These are phyloP conservation scores for Oasisia sp. DNA, from an alignment of 2,888 invertebrate genomes.

Conservation along the genomic window DNA sequence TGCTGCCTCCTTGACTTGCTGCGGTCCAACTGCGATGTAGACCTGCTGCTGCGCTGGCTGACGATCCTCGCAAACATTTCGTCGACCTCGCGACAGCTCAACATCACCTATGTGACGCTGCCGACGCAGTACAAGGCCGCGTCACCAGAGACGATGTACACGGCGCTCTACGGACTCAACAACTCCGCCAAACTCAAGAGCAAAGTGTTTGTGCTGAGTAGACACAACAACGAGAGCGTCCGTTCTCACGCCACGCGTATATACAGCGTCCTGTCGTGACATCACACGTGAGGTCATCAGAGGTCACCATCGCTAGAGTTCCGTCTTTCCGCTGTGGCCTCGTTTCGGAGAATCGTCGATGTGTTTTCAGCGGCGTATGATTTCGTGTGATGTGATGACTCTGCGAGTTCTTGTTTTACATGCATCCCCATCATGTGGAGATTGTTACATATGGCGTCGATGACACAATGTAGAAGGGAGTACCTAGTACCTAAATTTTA, in stretches of 20 bases:
- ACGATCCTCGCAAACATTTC: conserved; percentile 70
- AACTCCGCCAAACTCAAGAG: conserved; percentile 49
- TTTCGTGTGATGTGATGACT: not conserved
- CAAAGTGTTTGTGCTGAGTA: conserved; percentile 58
- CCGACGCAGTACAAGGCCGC: conserved; percentile 69
- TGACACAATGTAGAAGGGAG: not conserved
- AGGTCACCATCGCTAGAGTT: not conserved
- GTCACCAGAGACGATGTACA: conserved; percentile 70
- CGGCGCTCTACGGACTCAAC: conserved; percentile 53
- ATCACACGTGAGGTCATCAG: not conserved
- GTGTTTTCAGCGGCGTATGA: not conserved
- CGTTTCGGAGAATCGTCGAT: not conserved
- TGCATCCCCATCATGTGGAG: not conserved
- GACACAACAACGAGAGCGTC: conserved; percentile 54
- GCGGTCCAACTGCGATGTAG: conserved; percentile 65
- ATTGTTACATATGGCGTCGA: not conserved
- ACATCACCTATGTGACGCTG: conserved; percentile 67
- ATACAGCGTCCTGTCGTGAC: conserved; percentile 41
- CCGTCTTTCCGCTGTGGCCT: not conserved
- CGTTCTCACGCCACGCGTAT: conserved; percentile 54
- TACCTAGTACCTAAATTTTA: not conserved
- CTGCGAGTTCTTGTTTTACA: not conserved
- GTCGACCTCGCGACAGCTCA: conserved; percentile 63
- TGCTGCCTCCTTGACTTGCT: conserved; percentile 67
- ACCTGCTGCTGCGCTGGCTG: conserved; percentile 68